A percentile compares a stretch with the other conserved stretches of the same genome.
Conservation (phyloP, 1,140 invertebrate species). For the Microvelia longipes region DNA sequence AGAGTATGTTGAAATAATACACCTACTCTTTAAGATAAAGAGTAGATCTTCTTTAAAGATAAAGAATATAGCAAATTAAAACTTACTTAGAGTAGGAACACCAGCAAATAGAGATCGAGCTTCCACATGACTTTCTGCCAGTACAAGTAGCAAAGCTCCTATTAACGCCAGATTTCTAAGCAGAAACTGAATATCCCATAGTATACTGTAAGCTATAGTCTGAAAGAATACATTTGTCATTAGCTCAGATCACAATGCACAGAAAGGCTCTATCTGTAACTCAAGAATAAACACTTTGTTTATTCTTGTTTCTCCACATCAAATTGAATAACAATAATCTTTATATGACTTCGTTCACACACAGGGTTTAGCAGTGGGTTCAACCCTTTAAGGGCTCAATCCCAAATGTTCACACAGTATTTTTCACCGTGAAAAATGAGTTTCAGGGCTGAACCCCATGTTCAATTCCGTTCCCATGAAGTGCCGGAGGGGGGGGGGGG, state of each 20-base stretch:
- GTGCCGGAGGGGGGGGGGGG: too few relatives aligned
- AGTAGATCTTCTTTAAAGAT: neutral
- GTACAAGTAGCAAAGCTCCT: slow-evolving; percentile 81
- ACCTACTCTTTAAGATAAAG: neutral
- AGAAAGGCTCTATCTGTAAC: too few relatives aligned
- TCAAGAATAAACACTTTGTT: too few relatives aligned
- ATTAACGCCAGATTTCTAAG: slow-evolving; percentile 89
- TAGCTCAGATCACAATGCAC: neutral
- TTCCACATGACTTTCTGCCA: slow-evolving; percentile 87
- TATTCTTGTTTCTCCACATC: too few relatives aligned
- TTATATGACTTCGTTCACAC: too few relatives aligned
- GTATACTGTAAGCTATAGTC: slow-evolving; percentile 93
- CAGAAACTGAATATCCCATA: slow-evolving; percentile 96
- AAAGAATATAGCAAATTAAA: neutral
- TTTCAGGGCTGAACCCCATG: too few relatives aligned
- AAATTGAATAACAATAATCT: too few relatives aligned
- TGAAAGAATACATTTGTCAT: slow-evolving; percentile 35
- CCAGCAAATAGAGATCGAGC: slow-evolving; percentile 90
- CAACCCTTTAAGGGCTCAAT: too few relatives aligned
- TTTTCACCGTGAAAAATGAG: too few relatives aligned
- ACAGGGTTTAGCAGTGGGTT: too few relatives aligned
- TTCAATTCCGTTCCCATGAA: too few relatives aligned
- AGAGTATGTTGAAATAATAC: neutral
- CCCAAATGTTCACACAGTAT: too few relatives aligned
- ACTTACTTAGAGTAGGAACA: slow-evolving; percentile 71